These are phyloP conservation scores for Chaetodon trifasciatus DNA, from an alignment of 2,797 vertebrate genomes.

Conservation along the genomic window DNA sequence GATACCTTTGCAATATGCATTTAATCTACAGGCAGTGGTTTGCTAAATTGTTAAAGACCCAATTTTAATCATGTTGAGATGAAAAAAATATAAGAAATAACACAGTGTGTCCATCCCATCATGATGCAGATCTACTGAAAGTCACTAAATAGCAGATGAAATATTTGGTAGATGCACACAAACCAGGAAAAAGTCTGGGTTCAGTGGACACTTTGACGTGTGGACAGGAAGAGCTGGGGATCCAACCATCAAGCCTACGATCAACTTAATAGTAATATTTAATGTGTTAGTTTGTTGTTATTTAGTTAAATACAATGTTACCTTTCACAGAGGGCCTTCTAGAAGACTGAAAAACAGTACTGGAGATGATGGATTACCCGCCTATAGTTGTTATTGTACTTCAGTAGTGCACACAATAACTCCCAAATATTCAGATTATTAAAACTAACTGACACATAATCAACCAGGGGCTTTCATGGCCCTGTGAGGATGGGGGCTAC, in stretches of 20 bases:
- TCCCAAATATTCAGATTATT: background rate
- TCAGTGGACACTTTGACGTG: background rate
- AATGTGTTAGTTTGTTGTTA: background rate
- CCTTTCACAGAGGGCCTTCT: background rate
- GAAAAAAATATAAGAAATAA: background rate
- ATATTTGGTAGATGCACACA: background rate
- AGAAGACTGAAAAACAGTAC: background rate
- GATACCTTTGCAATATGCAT: background rate
- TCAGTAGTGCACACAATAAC: background rate
- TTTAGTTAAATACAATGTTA: background rate
- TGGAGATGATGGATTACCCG: no score
- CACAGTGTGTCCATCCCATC: background rate
- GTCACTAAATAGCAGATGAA: background rate
- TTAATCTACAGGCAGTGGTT: no score
- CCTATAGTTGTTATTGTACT: background rate
- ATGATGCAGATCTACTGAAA: no score
- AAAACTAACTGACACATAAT: background rate
- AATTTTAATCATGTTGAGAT: background rate
- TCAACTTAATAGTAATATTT: background rate
- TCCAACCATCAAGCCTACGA: background rate
- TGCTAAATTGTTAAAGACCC: background rate
- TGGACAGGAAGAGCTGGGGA: background rate
- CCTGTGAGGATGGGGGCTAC: background rate
- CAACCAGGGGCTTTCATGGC: background rate
- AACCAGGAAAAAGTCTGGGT: background rate